Evolutionary conservation across 2,888 invertebrate genomes (phyloP).

Genomic region (Ametastegia equiseti): DNA sequence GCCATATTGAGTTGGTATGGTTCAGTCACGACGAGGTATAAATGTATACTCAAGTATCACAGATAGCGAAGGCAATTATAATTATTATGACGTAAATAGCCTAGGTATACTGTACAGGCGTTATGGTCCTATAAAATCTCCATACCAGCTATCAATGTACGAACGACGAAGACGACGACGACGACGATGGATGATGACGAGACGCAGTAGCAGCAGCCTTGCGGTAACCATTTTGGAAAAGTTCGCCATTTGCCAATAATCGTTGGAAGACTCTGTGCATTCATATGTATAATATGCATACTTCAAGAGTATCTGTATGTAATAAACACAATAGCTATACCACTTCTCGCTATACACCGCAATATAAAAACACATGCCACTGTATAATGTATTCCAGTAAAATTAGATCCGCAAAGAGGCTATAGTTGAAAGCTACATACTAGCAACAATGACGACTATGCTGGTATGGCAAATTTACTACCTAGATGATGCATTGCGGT

Average conservation of each 20-base stretch:
- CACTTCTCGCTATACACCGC: background rate
- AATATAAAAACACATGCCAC: background rate
- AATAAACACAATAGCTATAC: constrained; percentile 18
- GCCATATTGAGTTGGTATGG: constrained; percentile 70
- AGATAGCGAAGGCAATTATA: constrained; percentile 72
- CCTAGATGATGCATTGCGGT: too few relatives aligned
- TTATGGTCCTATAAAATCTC: constrained; percentile 64
- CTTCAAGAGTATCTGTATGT: background rate
- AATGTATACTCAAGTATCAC: constrained; percentile 63
- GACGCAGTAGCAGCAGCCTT: too few relatives aligned
- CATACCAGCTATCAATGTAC: constrained; percentile 53
- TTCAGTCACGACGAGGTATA: constrained; percentile 52
- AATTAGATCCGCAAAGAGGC: constrained; percentile 6
- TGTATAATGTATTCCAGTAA: background rate
- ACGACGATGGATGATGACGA: too few relatives aligned
- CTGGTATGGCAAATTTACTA: too few relatives aligned
- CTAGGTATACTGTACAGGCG: constrained; percentile 55
- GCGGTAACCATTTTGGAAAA: constrained; percentile 31
- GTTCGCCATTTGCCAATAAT: constrained; percentile 29
- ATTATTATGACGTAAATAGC: constrained; percentile 68
- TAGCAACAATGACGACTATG: too few relatives aligned
- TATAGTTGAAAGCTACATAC: too few relatives aligned
- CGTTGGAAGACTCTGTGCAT: background rate
- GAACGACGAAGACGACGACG: too few relatives aligned
- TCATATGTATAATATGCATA: constrained; percentile 5